A percentile compares a stretch with the other conserved stretches of the same genome.
Conservation (phyloP, 2,113 vertebrate genomes). For the Calypte anna region DNA sequence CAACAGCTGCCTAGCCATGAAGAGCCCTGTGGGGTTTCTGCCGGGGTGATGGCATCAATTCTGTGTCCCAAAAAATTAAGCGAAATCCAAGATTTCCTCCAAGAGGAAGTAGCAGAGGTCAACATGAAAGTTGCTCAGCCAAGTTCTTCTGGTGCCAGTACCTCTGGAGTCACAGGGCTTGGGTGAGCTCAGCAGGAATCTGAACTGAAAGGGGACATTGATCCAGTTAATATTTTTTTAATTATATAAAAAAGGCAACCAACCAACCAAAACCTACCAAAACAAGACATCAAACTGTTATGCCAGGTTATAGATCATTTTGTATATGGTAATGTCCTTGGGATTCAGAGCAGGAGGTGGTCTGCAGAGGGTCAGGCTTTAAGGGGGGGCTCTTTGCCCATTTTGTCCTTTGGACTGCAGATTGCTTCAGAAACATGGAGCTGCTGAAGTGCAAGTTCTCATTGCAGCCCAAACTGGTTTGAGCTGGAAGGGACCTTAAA, state of each 20-base stretch:
- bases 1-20: neutral
- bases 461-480: too few relatives aligned
- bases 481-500: too few relatives aligned
- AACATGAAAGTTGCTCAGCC: neutral
- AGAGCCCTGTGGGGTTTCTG: neutral
- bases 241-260: too few relatives aligned
- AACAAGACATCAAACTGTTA: neutral
- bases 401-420: neutral
- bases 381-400: neutral
- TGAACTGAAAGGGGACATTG: neutral
- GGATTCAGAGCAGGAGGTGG: neutral
- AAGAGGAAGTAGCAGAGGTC: slow-evolving; percentile 15
- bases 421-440: neutral
- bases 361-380: neutral
- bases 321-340: neutral
- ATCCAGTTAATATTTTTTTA: neutral
- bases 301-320: neutral
- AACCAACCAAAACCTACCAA: neutral
- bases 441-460: neutral
- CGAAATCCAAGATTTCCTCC: neutral
- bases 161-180: neutral
- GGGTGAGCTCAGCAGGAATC: neutral
- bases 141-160: neutral
- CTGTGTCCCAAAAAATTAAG: neutral
- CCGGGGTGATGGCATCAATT: neutral